Base-by-base conservation (phyloP, 2,113 vertebrate genomes). In the Syngnathus floridae region DNA sequence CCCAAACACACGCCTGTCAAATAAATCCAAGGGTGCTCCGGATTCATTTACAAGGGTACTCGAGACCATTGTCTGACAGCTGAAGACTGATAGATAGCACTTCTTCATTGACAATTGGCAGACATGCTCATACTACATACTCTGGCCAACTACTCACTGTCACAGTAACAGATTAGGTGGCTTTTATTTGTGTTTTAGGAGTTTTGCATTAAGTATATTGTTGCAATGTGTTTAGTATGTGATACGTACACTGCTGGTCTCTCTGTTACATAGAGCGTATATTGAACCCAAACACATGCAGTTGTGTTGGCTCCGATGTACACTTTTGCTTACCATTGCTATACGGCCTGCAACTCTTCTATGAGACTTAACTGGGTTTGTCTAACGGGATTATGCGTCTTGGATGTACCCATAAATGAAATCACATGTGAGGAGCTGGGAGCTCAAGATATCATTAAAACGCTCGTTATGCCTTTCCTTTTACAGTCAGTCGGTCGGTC, bases 301-400 rank as follows among this genome's bases (percentile, higher is more conserved):
- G 59, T 21, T 17, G 12, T 26, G 52, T 52, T 1, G 54, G 40
- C 46, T 77, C 69, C 40, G 48, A 68, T 74, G 41, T 58, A 21
- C 75, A 73, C 46, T 65, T 69, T 48, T 78, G 79, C 72, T 78
- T 76, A 69, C 82, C 74, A 72, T 66, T 8, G 26, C 67, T 74
- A 45, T 56, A 58, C 74, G 76, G 81, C 71, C 71, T 14, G 54
- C 26, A 56, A 70, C 59, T 79, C 72, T 71, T 74, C 66, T 71
- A 40, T 63, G 51, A 71, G 66, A 67, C 76, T 80, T 74, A 83
- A 79, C 73, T 72, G 66, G 74, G 80, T 79, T 65, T 63, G 62
- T 74, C 72, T 87, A 88, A 87, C 87, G 82, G 87, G 85, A 88
- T 89, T 87, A 86, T 73, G 73, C 74, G 69, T 71, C 73, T 71